These are phyloP conservation scores for Clitarchus hookeri DNA, from an alignment of 2,888 invertebrate genomes.

Conservation along the genomic window DNA sequence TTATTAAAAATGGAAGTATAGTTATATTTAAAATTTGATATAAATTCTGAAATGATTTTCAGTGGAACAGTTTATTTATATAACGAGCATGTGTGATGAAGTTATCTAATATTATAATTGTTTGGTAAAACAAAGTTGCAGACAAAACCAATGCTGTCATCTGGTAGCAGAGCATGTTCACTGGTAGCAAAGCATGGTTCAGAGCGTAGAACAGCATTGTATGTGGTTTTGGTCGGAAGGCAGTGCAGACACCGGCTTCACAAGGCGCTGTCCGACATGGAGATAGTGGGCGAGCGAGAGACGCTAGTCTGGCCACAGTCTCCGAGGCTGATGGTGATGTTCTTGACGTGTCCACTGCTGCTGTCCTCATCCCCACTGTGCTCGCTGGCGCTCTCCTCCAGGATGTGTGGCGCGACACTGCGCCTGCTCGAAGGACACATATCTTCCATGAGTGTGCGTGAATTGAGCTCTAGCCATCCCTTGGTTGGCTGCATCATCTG, in stretches of 20 bases:
- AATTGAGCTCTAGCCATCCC: conserved; percentile 42
- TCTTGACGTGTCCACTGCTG: conserved; percentile 52
- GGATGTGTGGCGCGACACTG: conserved; percentile 38
- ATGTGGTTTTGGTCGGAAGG: background rate
- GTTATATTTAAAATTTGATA: too few relatives aligned
- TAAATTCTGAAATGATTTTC: too few relatives aligned
- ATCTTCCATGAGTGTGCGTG: conserved; percentile 38
- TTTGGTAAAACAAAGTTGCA: too few relatives aligned
- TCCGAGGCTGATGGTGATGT: conserved; percentile 54
- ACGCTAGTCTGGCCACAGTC: conserved; percentile 27
- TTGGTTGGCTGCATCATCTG: conserved; percentile 17
- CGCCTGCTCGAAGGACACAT: background rate
- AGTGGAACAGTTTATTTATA: too few relatives aligned
- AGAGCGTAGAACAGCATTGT: background rate
- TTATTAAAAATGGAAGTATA: too few relatives aligned
- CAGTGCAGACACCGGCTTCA: too few relatives aligned
- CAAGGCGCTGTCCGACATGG: background rate
- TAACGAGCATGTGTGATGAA: too few relatives aligned
- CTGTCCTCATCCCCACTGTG: conserved; percentile 50
- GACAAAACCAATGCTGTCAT: too few relatives aligned
- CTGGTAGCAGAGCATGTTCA: background rate
- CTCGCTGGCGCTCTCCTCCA: conserved; percentile 43
- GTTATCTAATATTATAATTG: too few relatives aligned
- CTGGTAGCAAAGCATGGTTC: background rate
- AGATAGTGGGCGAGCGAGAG: conserved; percentile 20